A percentile compares a stretch with the other conserved stretches of the same genome.
Conservation (phyloP, 2,113 vertebrate genomes). For the Seriola quinqueradiata region DNA sequence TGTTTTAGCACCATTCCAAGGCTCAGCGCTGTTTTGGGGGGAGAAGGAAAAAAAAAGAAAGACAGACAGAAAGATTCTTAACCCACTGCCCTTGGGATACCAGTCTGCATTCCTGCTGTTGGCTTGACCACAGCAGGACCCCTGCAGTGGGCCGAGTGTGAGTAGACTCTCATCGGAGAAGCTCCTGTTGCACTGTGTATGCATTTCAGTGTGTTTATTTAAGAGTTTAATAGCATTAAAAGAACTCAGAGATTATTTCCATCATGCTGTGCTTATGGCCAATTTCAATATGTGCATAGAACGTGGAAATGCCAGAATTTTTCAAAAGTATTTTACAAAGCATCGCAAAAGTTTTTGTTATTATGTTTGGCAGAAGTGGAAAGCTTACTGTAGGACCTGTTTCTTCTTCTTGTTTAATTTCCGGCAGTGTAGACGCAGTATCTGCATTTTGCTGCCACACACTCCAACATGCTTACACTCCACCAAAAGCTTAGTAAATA, state of each 20-base stretch:
- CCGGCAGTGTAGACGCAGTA: conserved; percentile 12
- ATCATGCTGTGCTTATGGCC: conserved; percentile 18
- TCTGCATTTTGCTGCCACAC: conserved; percentile 34
- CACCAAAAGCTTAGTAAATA: conserved; percentile 4
- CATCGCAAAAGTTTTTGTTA: conserved; percentile 2
- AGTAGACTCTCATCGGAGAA: conserved; percentile 31
- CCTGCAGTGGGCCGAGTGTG: conserved; percentile 42
- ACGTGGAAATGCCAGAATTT: conserved; percentile 30
- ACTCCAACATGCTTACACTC: neutral
- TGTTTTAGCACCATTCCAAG: conserved; percentile 63
- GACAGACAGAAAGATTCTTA: conserved; percentile 61
- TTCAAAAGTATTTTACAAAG: neutral
- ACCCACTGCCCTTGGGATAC: conserved; percentile 66
- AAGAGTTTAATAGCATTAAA: conserved; percentile 49
- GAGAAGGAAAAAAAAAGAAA: neutral
- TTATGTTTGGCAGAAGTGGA: conserved; percentile 16
- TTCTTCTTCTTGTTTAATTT: conserved; percentile 31
- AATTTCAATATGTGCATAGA: conserved; percentile 20
- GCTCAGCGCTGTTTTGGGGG: conserved; percentile 26
- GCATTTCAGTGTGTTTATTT: conserved; percentile 45
- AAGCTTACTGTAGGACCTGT: neutral
- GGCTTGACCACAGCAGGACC: conserved; percentile 65
- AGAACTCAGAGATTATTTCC: conserved; percentile 29
- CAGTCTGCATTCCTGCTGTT: conserved; percentile 64
- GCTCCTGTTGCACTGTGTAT: conserved; percentile 44